Evolutionary conservation across 2,113 vertebrate genomes (phyloP).

Genomic region (Gasterosteus aculeatus): DNA sequence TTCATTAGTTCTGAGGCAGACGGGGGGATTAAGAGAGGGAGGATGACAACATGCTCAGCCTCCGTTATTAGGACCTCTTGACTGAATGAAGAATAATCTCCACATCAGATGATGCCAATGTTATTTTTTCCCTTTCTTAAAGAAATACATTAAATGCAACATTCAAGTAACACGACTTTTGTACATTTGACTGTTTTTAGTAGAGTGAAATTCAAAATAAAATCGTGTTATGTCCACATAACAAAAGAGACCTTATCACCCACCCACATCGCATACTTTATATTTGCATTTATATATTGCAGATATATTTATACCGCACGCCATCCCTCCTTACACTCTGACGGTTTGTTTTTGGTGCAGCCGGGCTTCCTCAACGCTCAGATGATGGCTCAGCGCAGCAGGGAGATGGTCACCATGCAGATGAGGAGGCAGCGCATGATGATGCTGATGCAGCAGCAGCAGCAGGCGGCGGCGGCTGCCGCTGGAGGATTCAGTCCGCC

Average conservation of each 20-base stretch:
- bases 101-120: background rate
- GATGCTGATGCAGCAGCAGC: conserved; percentile 92
- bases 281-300: too few species aligned
- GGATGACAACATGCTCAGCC: background rate
- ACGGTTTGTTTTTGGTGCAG: conserved; percentile 57
- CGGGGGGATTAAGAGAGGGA: background rate
- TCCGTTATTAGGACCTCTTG: background rate
- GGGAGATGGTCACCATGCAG: conserved; percentile 92
- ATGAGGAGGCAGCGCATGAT: conserved; percentile 94
- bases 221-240: background rate
- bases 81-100: background rate
- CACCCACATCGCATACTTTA: too few species aligned
- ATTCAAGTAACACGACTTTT: background rate
- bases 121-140: background rate
- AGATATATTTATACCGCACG: background rate
- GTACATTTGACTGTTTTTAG: background rate
- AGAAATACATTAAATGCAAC: background rate
- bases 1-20: background rate
- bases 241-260: background rate
- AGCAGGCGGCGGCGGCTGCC: conserved; percentile 78
- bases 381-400: conserved; percentile 95
- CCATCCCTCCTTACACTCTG: background rate
- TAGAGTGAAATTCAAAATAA: background rate
- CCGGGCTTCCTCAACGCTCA: conserved; percentile 95
- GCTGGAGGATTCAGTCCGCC: conserved; percentile 91